Evolutionary conservation across 1,140 invertebrate genomes (phyloP), one percentile per base, ranked within the genome.

Genomic region (Eupristina koningsbergeri): DNA sequence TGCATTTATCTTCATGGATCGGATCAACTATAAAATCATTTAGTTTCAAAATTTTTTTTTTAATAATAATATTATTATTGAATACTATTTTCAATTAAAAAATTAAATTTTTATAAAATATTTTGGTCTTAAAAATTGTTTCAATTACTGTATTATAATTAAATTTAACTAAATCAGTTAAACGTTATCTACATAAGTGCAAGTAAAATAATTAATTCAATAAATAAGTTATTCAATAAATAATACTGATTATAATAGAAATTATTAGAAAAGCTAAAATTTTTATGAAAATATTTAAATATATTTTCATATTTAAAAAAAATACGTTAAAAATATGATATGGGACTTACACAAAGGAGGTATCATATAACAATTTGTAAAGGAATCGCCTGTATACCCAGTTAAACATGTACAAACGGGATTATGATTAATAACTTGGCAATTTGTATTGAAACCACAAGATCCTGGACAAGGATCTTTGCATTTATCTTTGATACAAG

Each of bases 201-300:
- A n/a, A n/a, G n/a, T n/a, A n/a, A n/a, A n/a, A n/a, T n/a, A n/a
- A n/a, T n/a, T n/a, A n/a, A n/a, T n/a, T n/a, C n/a, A n/a, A n/a
- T n/a, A n/a, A n/a, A n/a, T n/a, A n/a, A n/a, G n/a, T n/a, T n/a
- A n/a, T n/a, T n/a, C n/a, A n/a, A 94, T 93, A 31, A 92, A 53
- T 92, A 88, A 96, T 97, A 88, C 95, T 86, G 41, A 89, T 89
- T 87, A 53, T 9, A 15, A 94, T 94, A 88, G 96, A 96, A 89
- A 95, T 95, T 34, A 94, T 93, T 53, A 95, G 11, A 53, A 69
- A 19, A 71, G 34, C 11, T 36, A 41, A n/a, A n/a, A n/a, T n/a
- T n/a, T n/a, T n/a, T 19, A 41, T 45, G 19, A 73, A 19, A 45
- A 0, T 50, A n/a, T n/a, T 75, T 75, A 75, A 47, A 47, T n/a